Evolutionary conservation across 1,140 invertebrate genomes (phyloP).

Genomic region (Drosophila elegans): DNA sequence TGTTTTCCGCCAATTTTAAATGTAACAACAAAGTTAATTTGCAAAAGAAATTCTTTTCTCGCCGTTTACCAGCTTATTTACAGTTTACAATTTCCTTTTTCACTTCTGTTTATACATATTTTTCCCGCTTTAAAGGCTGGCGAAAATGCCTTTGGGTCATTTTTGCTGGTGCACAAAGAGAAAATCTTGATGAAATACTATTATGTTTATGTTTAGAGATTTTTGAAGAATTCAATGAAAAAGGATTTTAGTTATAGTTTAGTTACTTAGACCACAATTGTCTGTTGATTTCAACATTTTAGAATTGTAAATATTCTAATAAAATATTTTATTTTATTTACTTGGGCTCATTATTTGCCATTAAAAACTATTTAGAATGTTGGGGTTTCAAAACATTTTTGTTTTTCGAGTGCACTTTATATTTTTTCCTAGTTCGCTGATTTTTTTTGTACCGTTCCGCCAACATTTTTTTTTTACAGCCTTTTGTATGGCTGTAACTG

Average conservation of each 20-base stretch:
- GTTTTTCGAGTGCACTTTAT: neutral
- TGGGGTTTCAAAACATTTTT: neutral
- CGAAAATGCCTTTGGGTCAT: constrained; percentile 17
- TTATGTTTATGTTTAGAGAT: too few species aligned
- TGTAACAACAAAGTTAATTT: constrained; percentile 23
- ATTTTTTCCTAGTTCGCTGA: neutral
- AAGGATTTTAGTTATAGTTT: too few species aligned
- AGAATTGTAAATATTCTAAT: too few species aligned
- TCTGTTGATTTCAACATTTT: too few species aligned
- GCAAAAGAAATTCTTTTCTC: constrained; percentile 23
- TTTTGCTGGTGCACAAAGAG: neutral
- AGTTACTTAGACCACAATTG: too few species aligned
- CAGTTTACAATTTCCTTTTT: constrained; percentile 34
- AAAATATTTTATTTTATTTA: too few species aligned
- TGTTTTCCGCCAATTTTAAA: constrained; percentile 4
- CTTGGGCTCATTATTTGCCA: too few species aligned
- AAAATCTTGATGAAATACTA: neutral
- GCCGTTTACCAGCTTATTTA: constrained; percentile 23
- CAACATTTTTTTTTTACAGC: constrained; percentile 7
- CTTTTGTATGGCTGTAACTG: constrained; percentile 53
- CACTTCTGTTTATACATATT: constrained; percentile 14
- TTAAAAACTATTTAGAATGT: too few species aligned
- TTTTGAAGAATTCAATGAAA: too few species aligned
- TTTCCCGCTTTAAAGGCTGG: constrained; percentile 1
- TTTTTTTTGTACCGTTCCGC: neutral